Percentiles rank a stretch among this genome's conserved stretches.
Conservation (phyloP, 2,113 vertebrate species). For the Halcyon malimbica region DNA sequence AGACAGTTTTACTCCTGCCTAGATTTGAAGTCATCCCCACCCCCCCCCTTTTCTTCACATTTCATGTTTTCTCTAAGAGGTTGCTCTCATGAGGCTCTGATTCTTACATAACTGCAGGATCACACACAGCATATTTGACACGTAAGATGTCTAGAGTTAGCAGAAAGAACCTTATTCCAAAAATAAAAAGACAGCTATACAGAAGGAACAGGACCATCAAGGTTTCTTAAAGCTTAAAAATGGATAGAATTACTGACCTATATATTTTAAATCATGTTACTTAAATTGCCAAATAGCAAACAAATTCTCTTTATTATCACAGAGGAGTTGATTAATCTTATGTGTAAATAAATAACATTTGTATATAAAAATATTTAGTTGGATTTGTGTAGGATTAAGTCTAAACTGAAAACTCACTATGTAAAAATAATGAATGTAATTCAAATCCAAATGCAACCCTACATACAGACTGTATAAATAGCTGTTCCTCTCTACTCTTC, state of each 20-base stretch:
- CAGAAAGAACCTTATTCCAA: no score
- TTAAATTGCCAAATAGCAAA: neutral
- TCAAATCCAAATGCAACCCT: neutral
- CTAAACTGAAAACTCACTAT: neutral
- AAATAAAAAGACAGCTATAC: neutral
- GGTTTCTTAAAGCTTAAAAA: neutral
- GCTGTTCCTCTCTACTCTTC: neutral
- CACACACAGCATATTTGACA: no score
- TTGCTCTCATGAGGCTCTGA: no score
- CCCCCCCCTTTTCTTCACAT: no score
- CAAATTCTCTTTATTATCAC: neutral
- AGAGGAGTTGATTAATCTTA: neutral
- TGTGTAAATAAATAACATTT: neutral
- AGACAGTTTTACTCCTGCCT: no score
- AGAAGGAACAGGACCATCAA: neutral
- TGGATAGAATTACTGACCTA: neutral
- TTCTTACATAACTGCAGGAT: no score
- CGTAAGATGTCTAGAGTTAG: no score
- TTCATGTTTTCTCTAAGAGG: no score
- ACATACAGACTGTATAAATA: neutral
- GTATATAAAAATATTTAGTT: neutral
- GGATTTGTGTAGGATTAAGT: neutral
- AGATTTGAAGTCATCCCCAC: no score
- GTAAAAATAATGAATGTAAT: neutral
- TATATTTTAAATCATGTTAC: neutral